These are phyloP conservation scores for Agrilus mali DNA, from an alignment of 2,888 invertebrate genomes.

Conservation along the genomic window DNA sequence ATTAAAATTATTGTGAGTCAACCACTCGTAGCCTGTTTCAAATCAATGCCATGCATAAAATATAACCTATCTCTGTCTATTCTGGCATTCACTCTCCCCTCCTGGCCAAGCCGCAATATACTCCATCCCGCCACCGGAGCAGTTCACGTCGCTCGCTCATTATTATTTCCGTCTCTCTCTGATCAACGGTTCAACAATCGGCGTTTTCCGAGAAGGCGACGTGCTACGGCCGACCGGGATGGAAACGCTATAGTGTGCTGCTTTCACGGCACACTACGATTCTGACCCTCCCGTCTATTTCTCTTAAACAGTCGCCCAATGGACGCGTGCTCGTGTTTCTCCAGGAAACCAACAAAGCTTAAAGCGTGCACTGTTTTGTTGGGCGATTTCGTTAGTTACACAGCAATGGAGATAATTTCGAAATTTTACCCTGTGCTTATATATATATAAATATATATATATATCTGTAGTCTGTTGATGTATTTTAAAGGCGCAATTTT, in stretches of 20 bases:
- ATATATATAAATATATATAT: no score
- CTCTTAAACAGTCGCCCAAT: slow-evolving; percentile 31
- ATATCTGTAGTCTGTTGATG: no score
- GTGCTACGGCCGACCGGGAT: slow-evolving; percentile 34
- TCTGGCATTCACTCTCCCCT: slow-evolving; percentile 36
- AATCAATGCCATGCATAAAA: slow-evolving; percentile 35
- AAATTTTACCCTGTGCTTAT: slow-evolving; percentile 37
- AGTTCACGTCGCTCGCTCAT: no score
- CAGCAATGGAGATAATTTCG: slow-evolving; percentile 39
- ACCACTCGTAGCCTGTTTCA: slow-evolving; percentile 33
- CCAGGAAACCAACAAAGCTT: slow-evolving; percentile 29
- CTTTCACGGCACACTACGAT: slow-evolving; percentile 37
- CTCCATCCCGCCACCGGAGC: no score
- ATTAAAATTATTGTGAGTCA: slow-evolving; percentile 36
- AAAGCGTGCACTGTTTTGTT: slow-evolving; percentile 18
- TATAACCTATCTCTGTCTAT: slow-evolving; percentile 34
- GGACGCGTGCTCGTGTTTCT: slow-evolving; percentile 12
- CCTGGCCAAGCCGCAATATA: slow-evolving; percentile 17
- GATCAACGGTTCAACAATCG: slow-evolving; percentile 9
- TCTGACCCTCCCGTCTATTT: slow-evolving; percentile 38
- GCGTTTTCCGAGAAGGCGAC: slow-evolving; percentile 13
- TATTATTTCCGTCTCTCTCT: slow-evolving; percentile 18
- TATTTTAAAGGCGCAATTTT: no score
- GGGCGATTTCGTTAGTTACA: slow-evolving; percentile 34
- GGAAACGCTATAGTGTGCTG: slow-evolving; percentile 34